phyloP scores from a whole-genome alignment of 2,113 vertebrate species.

The Saccopteryx bilineata region DNA sequence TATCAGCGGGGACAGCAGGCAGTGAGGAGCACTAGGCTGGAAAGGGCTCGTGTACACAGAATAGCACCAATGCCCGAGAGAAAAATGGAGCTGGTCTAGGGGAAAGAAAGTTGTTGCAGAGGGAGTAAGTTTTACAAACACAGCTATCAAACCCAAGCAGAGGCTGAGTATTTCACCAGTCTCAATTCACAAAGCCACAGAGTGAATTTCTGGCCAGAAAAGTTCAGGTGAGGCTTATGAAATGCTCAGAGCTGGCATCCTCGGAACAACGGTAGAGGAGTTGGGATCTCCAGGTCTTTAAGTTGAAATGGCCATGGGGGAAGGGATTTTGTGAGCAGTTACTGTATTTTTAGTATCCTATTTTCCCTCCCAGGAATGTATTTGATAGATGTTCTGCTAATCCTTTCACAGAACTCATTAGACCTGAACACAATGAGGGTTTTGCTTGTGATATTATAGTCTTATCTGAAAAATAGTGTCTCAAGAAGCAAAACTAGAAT shows the following conservation, averaged over 20 bases:
- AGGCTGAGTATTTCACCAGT: neutral
- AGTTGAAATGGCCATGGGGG: neutral
- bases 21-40: neutral
- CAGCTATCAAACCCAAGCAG: neutral
- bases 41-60: neutral
- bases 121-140: neutral
- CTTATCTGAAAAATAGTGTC: neutral
- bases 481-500: neutral
- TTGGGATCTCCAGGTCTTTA: neutral
- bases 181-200: neutral
- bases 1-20: neutral
- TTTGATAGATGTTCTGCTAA: neutral
- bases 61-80: neutral
- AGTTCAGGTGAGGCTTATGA: neutral
- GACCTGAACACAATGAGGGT: neutral
- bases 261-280: neutral
- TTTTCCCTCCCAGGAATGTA: neutral
- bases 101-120: neutral
- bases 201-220: neutral
- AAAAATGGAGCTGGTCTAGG: neutral
- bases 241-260: neutral
- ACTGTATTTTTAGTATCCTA: neutral
- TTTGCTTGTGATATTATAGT: neutral
- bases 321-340: neutral
- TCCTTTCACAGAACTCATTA: neutral